Evolutionary conservation across 2,797 vertebrate genomes (phyloP).

Genomic region (Astyanax mexicanus): DNA sequence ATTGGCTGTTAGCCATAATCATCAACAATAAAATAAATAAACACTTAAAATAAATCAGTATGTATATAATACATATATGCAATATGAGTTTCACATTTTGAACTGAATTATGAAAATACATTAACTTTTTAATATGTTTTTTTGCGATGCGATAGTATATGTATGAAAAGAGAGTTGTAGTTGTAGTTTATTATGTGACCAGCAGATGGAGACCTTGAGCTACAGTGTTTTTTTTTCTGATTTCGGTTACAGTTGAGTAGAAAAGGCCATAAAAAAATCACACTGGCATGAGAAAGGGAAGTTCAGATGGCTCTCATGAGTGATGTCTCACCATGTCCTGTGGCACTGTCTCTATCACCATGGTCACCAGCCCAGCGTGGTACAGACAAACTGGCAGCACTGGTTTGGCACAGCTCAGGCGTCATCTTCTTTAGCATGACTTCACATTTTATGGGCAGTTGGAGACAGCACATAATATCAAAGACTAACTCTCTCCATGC

Average conservation of each 20-base stretch:
- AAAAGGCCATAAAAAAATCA: not conserved
- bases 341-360: slow-evolving; percentile 8
- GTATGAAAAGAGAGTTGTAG: too few relatives aligned
- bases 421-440: slow-evolving; percentile 8
- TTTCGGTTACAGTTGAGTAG: not conserved
- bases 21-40: too few relatives aligned
- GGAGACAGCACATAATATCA: slow-evolving; percentile 14
- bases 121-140: too few relatives aligned
- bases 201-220: slow-evolving; percentile 40
- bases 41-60: too few relatives aligned
- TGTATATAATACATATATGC: too few relatives aligned
- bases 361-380: slow-evolving; percentile 5
- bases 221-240: not conserved
- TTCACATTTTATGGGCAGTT: not conserved
- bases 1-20: too few relatives aligned
- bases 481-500: not conserved
- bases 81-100: too few relatives aligned
- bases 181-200: not conserved
- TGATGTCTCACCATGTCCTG: slow-evolving; percentile 24
- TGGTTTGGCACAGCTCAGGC: not conserved
- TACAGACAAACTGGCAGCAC: slow-evolving; percentile 12
- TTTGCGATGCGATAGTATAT: too few relatives aligned
- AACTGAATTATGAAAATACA: too few relatives aligned
- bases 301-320: slow-evolving; percentile 15
- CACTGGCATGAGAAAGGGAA: slow-evolving; percentile 6